Conservation (phyloP, 2,113 vertebrate species). For the Conger conger region DNA sequence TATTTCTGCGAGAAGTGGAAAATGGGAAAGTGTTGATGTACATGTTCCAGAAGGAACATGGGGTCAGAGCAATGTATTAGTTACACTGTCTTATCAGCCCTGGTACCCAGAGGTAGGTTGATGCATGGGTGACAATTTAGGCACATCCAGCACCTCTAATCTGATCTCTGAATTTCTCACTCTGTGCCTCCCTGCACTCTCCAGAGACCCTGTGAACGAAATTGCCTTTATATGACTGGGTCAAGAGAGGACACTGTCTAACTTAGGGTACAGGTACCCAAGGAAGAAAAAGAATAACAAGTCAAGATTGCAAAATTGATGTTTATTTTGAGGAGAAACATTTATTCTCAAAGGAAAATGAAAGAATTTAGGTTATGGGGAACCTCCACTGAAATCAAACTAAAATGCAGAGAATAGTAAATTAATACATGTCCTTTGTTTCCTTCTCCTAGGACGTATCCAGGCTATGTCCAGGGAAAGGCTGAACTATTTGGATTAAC, state of each 20-base stretch:
- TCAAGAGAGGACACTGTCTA: background rate
- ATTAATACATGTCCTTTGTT: too few relatives aligned
- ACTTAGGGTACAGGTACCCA: background rate
- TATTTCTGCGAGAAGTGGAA: slow-evolving; percentile 3
- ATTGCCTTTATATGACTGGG: background rate
- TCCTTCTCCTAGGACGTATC: too few relatives aligned
- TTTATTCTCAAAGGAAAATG: too few relatives aligned
- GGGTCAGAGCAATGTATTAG: background rate
- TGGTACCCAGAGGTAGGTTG: background rate
- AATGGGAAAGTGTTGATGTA: background rate
- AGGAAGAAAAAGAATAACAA: background rate
- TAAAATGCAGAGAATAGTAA: too few relatives aligned
- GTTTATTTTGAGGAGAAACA: background rate
- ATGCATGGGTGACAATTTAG: background rate
- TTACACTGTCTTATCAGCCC: background rate
- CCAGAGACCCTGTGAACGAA: background rate
- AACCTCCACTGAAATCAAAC: too few relatives aligned
- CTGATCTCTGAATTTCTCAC: background rate
- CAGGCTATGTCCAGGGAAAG: too few relatives aligned
- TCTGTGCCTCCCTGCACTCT: background rate
- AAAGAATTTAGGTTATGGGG: too few relatives aligned
- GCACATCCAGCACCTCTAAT: background rate
- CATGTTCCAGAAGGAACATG: background rate
- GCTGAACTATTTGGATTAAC: too few relatives aligned
- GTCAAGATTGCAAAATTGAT: background rate